These are phyloP conservation scores for Poecilia wingei DNA, from an alignment of 2,797 vertebrate species.

Conservation along the genomic window DNA sequence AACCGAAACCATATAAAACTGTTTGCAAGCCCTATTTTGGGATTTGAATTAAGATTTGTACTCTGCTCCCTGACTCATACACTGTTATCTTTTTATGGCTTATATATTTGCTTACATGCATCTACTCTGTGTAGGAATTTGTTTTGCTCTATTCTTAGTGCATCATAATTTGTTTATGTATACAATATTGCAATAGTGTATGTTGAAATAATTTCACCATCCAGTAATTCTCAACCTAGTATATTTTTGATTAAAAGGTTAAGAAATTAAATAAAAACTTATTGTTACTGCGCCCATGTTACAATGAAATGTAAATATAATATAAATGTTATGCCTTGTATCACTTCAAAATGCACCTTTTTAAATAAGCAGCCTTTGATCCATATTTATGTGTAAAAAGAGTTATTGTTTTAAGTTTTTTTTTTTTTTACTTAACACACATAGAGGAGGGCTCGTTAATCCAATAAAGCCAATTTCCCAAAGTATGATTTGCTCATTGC, in stretches of 20 bases:
- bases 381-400: neutral
- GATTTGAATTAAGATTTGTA: neutral
- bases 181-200: neutral
- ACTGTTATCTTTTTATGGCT: neutral
- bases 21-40: neutral
- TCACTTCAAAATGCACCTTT: neutral
- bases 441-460: too few species aligned
- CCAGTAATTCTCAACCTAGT: neutral
- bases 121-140: neutral
- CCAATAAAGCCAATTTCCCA: neutral
- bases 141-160: neutral
- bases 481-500: neutral
- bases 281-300: neutral
- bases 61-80: neutral
- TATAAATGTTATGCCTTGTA: neutral
- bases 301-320: neutral
- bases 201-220: neutral
- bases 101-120: neutral
- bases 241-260: neutral
- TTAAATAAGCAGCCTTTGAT: neutral
- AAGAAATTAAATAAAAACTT: neutral
- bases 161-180: neutral
- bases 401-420: too few species aligned
- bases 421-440: too few species aligned
- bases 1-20: neutral